Base-by-base conservation (phyloP, 2,797 vertebrate genomes). In the Gobionotothen gibberifrons region DNA sequence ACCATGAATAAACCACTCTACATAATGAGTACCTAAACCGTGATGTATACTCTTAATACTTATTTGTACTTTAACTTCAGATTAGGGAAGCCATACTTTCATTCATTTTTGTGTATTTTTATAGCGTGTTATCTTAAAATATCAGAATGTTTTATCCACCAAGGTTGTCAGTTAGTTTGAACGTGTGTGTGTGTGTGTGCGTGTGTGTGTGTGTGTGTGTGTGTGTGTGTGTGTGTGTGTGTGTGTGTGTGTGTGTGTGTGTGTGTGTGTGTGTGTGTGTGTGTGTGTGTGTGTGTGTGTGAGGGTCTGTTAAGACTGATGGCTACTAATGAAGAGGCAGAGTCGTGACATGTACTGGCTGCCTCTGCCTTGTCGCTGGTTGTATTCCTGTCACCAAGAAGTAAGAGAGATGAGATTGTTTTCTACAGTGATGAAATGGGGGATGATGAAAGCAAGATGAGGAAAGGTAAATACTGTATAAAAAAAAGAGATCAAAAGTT, bases 261-360 rank as follows among this genome's bases (percentile, higher is more conserved):
- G 7, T 32, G 22, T 22, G 3, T 26, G 26, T 26, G 26, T 26
- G 26, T 4, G 26, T 26, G 77, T 65, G 10, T 22, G 49, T 36
- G 46, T 74, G 53, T 15, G 39, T 77, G 14, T 58, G 21, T 64
- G 39, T 59, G 14, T 36, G 61, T 46, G 48, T 67, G 52, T 59
- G 69, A 32, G 14, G 73, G 71, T 70, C 29, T 80, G 8, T 60
- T 53, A 43, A 49, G 54, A 64, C 56, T 79, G 86, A 83, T 72
- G 66, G 48, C 72, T 55, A 26, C 74, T 79, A 85, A 91, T 86
- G 80, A 49, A 53, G 58, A 78, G 52, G 63, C 59, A 69, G 42
- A 57, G 61, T 55, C 32, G 32, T 36, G 32, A 36, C 32, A 36
- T 36, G 1, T 36, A 36, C 32, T 36, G 8, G 32, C 32, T 36